phyloP scores from a whole-genome alignment of 2,888 invertebrate species.

The Platycnemis pennipes region DNA sequence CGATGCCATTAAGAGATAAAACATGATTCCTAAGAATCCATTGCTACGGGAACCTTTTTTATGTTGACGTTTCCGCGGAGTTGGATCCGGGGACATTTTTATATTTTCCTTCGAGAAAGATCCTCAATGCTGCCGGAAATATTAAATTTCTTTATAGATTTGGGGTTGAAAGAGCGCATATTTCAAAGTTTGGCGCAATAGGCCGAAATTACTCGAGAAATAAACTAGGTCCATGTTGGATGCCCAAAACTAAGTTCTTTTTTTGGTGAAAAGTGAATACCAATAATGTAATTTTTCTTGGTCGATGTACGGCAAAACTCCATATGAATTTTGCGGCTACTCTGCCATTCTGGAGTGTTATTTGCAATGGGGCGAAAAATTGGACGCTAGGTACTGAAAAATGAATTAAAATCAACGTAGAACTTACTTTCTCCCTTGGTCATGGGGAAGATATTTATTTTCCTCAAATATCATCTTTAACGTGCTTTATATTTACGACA shows the following conservation, averaged over 20 bases:
- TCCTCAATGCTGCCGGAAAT: background rate
- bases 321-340: too few relatives aligned
- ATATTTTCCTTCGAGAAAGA: background rate
- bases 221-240: background rate
- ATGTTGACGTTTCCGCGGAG: background rate
- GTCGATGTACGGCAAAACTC: too few relatives aligned
- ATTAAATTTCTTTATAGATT: background rate
- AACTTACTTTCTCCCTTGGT: too few relatives aligned
- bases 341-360: too few relatives aligned
- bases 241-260: background rate
- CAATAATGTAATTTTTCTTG: too few relatives aligned
- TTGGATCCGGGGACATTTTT: background rate
- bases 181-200: background rate
- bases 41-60: background rate
- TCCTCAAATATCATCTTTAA: too few relatives aligned
- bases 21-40: background rate
- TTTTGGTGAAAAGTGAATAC: too few relatives aligned
- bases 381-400: too few relatives aligned
- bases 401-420: too few relatives aligned
- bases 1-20: background rate
- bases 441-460: too few relatives aligned
- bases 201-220: background rate
- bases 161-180: background rate
- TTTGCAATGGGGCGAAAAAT: too few relatives aligned
- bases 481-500: too few relatives aligned